These are phyloP conservation scores for Armadillidium nasatum DNA, from an alignment of 1,140 invertebrate species.

Conservation along the genomic window DNA sequence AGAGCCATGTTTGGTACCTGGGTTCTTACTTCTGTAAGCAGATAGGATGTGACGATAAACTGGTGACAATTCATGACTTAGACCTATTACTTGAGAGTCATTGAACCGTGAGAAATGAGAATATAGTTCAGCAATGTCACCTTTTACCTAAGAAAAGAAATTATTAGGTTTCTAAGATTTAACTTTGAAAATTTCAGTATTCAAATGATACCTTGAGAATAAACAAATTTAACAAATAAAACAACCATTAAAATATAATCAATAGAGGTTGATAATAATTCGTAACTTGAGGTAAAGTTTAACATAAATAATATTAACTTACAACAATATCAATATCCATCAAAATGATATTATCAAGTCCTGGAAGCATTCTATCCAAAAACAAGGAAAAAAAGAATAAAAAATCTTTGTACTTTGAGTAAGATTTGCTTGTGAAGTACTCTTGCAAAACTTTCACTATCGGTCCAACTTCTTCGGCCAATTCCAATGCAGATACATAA, in stretches of 20 bases:
- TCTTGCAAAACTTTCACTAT: slow-evolving; percentile 66
- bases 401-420: slow-evolving; percentile 75
- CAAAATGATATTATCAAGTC: slow-evolving; percentile 62
- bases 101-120: slow-evolving; percentile 58
- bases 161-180: too few relatives aligned
- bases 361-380: slow-evolving; percentile 62
- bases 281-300: too few relatives aligned
- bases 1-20: slow-evolving; percentile 59
- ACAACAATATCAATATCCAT: slow-evolving; percentile 77
- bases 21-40: slow-evolving; percentile 60
- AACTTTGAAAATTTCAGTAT: too few relatives aligned
- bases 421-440: slow-evolving; percentile 69
- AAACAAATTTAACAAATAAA: too few relatives aligned
- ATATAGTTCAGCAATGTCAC: slow-evolving; percentile 64
- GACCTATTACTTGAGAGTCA: slow-evolving; percentile 61
- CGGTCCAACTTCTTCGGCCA: slow-evolving; percentile 59
- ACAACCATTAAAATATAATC: too few relatives aligned
- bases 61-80: slow-evolving; percentile 71
- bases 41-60: slow-evolving; percentile 75
- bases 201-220: too few relatives aligned
- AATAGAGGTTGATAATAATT: too few relatives aligned
- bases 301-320: slow-evolving; percentile 46
- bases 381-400: slow-evolving; percentile 76
- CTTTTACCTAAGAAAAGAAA: slow-evolving; percentile 39
- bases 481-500: slow-evolving; percentile 53